Evolutionary conservation across 2,888 invertebrate species (phyloP), one percentile per base, ranked within the genome.

Genomic region (Cosmia trapezina): DNA sequence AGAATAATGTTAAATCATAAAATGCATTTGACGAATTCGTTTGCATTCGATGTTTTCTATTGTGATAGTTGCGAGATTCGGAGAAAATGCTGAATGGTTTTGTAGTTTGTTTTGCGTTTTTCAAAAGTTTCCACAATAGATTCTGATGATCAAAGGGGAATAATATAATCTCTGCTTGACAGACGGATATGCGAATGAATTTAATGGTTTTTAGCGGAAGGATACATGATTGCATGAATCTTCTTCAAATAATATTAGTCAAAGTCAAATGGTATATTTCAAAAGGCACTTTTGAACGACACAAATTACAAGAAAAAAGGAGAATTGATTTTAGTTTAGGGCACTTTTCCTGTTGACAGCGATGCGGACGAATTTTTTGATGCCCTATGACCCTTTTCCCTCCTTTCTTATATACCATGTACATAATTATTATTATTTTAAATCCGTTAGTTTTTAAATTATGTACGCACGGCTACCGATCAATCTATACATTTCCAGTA

Each of bases 1-100:
- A 56, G 41, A 76, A 51, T 67, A 63, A 82, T 66, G 73, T 70
- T 63, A 70, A 79, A 70, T 70, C 79, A 71, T 68, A 72, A 70
- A 76, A 76, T 70, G 69, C 54, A 67, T 72, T 49, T 54, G 59
- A 51, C 28, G 45, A 11, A 68, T 64, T 64, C 37, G 69, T 64
- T 62, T 57, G 28, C n/a, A 61, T 57, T 79, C 9, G 17, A 17
- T 62, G 49, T 57, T 61, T 56, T 61, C 8, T 45, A n/a, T 78
- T 71, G 54, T 45, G 9, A 43, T 45, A 12, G 33, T 54, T 22
- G 17, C 9, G 6, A 56, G 17, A 19, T 22, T 33, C 12, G n/a
- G 28, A 41, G 17, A 49, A 63, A 74, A 56, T 49, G 19, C 19
- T 45, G 19, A 5, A 5, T 43, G 5, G 54, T 5, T 9, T 37